Percentiles rank a stretch among this genome's conserved stretches.
phyloP scores from a whole-genome alignment of 2,113 vertebrate species.

The Carassius auratus region DNA sequence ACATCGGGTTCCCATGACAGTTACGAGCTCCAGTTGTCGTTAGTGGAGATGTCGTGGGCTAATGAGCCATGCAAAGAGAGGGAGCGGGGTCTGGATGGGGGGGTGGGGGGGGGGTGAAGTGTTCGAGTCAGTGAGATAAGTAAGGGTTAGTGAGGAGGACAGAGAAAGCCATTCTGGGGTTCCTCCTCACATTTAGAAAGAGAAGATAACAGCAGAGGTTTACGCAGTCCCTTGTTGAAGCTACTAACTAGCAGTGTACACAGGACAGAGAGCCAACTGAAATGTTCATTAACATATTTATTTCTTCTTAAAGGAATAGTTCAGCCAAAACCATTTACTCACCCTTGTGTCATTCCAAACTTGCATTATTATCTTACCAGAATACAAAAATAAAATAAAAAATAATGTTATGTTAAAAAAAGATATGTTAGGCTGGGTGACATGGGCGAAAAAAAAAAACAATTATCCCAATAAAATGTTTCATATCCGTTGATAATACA shows the following conservation, averaged over 20 bases:
- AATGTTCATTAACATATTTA: background rate
- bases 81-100: background rate
- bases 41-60: conserved; percentile 42
- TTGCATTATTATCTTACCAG: background rate
- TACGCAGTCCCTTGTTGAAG: too few species aligned
- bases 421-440: too few species aligned
- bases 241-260: background rate
- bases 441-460: too few species aligned
- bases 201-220: background rate
- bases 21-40: conserved; percentile 41
- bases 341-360: too few species aligned
- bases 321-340: background rate
- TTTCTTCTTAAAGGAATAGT: background rate
- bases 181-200: background rate
- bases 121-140: background rate
- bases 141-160: background rate
- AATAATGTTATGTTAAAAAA: too few species aligned
- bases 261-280: background rate
- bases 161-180: background rate
- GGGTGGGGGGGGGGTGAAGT: background rate
- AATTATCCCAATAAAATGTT: too few species aligned
- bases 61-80: conserved; percentile 51
- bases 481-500: too few species aligned
- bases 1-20: conserved; percentile 22
- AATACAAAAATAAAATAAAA: background rate